A percentile compares a stretch with the other conserved stretches of the same genome.
These are phyloP conservation scores for Hylia prasina DNA, from an alignment of 2,113 vertebrate genomes.

Conservation along the genomic window DNA sequence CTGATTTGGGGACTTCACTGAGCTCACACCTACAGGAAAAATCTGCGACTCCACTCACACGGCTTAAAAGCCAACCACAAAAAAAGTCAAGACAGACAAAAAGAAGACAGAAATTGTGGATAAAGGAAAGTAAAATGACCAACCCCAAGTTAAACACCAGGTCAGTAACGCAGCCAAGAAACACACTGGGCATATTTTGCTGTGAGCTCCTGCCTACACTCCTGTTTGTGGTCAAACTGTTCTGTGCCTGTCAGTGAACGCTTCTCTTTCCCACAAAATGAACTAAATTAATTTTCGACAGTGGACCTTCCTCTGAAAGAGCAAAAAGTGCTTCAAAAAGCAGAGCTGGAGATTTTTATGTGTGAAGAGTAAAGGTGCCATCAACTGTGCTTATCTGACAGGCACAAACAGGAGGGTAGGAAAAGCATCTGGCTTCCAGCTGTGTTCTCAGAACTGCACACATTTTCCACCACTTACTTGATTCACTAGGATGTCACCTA, in stretches of 20 bases:
- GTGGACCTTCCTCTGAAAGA: neutral
- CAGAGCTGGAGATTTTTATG: neutral
- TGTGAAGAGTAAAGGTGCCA: neutral
- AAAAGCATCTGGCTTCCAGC: neutral
- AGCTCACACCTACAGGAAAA: neutral
- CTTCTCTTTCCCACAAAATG: neutral
- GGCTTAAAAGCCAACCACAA: neutral
- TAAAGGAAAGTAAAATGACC: neutral
- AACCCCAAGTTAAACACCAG: neutral
- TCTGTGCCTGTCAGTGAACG: neutral
- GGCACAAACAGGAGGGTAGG: neutral
- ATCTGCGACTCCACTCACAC: neutral
- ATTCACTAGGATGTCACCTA: constrained; percentile 87
- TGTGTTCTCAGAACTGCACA: neutral
- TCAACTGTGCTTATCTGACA: neutral
- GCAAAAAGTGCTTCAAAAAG: neutral
- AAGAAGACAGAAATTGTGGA: neutral
- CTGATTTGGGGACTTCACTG: neutral
- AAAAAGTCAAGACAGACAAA: neutral
- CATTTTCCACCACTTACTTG: constrained; percentile 78
- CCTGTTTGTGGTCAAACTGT: neutral
- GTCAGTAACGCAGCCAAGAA: neutral
- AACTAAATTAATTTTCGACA: neutral
- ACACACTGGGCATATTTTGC: neutral
- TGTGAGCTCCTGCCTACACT: neutral